Conservation (phyloP, 2,797 vertebrate species). For the Brotula barbata region DNA sequence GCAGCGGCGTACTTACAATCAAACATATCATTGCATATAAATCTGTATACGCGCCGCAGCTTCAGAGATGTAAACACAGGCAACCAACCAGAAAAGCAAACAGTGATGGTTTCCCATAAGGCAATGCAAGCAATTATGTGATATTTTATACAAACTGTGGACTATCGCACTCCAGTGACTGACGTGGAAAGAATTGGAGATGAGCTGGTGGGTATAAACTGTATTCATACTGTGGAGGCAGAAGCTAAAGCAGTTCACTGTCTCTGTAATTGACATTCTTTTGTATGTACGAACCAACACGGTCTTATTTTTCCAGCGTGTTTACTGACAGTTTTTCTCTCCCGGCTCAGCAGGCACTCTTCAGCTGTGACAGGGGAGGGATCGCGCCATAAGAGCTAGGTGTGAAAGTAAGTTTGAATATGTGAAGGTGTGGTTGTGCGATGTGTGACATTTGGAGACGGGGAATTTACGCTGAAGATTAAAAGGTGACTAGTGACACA, state of each 20-base stretch:
- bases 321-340: not conserved
- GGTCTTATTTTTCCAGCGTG: not conserved
- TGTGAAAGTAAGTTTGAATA: slow-evolving; percentile 1
- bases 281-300: not conserved
- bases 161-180: slow-evolving; percentile 19
- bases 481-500: not conserved
- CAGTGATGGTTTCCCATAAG: slow-evolving; percentile 28
- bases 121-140: slow-evolving; percentile 32
- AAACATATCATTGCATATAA: slow-evolving; percentile 28
- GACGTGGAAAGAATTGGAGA: slow-evolving; percentile 24
- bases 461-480: not conserved
- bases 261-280: not conserved
- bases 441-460: not conserved
- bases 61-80: slow-evolving; percentile 30
- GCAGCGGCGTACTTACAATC: not conserved
- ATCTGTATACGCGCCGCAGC: slow-evolving; percentile 19
- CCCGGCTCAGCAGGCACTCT: not conserved
- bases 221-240: slow-evolving; percentile 6
- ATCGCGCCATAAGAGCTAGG: not conserved
- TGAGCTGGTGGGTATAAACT: slow-evolving; percentile 7
- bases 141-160: slow-evolving; percentile 29
- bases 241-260: not conserved
- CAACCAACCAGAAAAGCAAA: slow-evolving; percentile 34
- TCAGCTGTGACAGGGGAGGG: not conserved
- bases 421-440: not conserved